Evolutionary conservation across 2,113 vertebrate species (phyloP).

Genomic region (Paralichthys olivaceus): DNA sequence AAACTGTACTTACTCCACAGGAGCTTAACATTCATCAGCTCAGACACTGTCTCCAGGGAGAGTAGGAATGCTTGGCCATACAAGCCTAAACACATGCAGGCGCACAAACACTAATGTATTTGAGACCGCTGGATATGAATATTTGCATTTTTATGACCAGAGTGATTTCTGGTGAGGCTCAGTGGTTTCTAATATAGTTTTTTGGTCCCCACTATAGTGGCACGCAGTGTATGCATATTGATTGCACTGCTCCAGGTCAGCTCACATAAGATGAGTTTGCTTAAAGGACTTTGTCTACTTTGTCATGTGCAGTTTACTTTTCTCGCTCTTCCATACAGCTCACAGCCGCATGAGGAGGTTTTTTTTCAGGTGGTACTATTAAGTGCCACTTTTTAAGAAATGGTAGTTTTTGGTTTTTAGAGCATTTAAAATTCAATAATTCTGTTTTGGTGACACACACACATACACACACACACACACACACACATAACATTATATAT

Average conservation of each 20-base stretch:
- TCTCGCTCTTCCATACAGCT: background rate
- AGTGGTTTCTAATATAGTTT: constrained; percentile 58
- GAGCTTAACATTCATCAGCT: constrained; percentile 48
- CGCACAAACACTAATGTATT: constrained; percentile 21
- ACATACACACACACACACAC: no score
- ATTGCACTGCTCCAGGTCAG: constrained; percentile 55
- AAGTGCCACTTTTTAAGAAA: background rate
- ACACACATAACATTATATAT: no score
- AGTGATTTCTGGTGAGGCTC: constrained; percentile 61
- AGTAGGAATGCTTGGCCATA: background rate
- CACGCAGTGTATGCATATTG: constrained; percentile 38
- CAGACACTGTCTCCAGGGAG: constrained; percentile 33
- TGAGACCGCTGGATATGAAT: constrained; percentile 46
- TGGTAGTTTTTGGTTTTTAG: background rate
- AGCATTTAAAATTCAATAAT: no score
- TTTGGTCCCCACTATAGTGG: constrained; percentile 24
- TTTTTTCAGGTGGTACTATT: background rate
- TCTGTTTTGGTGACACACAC: background rate
- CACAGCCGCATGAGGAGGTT: background rate
- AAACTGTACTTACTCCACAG: constrained; percentile 24
- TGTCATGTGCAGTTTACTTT: constrained; percentile 8
- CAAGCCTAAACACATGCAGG: constrained; percentile 28
- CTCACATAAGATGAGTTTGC: constrained; percentile 35
- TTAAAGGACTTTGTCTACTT: constrained; percentile 43
- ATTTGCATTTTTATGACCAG: constrained; percentile 70